Base-by-base conservation (phyloP, 2,797 vertebrate genomes). In the Melanotaenia boesemani region DNA sequence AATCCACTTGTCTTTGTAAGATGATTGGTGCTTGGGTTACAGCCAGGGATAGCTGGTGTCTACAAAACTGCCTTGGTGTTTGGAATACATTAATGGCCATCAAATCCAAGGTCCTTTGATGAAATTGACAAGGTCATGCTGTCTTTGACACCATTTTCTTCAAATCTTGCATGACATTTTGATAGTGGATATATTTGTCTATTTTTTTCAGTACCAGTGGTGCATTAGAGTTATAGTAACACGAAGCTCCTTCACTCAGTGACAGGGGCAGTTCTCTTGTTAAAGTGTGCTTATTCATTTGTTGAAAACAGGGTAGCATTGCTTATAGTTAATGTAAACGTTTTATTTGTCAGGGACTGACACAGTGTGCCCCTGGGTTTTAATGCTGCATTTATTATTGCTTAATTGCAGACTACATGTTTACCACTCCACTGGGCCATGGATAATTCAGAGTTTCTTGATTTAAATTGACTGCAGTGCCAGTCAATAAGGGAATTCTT, bases 391-490 rank as follows among this genome's bases (percentile, higher is more conserved):
- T 88, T 89, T 88, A 87, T 90, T 83, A 32, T 79, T 69, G 20
- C 70, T 70, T 90, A 92, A 94, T 93, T 90, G 89, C 86, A 82
- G 76, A 81, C 85, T 90, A 74, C 79, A 88, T 91, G 89, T 91
- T 94, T 89, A 92, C 91, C 90, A 91, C 89, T 91, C 79, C 79
- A 86, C 79, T 86, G 76, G 79, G 87, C 85, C 80, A 77, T 71
- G 73, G 81, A 80, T 87, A 74, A 89, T 88, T 92, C 67, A 77
- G 76, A 88, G 86, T 72, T 68, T 68, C 88, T 89, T 88, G 62
- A 83, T 91, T 88, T 86, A 75, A 89, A 91, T 88, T 71, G 81
- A 89, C 84, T 91, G 85, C 73, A 60, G 62, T 70, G 74, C 56
- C 76, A 67, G 66, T 76, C 77, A 86, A 70, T 70, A 59, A 68